Evolutionary conservation across 2,113 vertebrate species (phyloP).

Genomic region (Thymallus thymallus): DNA sequence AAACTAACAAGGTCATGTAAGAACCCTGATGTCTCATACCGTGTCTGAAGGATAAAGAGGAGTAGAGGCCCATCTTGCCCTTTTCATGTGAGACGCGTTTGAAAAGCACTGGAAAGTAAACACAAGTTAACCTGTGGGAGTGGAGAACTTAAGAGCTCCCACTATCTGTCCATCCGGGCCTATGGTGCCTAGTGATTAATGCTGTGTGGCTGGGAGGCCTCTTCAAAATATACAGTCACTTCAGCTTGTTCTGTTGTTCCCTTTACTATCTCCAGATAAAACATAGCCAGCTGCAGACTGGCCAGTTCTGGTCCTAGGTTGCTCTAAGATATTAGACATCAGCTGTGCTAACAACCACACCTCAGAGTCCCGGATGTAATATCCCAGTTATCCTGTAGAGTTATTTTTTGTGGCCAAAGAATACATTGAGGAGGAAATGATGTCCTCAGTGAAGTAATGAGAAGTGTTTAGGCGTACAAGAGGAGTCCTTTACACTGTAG

Average conservation of each 20-base stretch:
- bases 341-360: conserved; percentile 11
- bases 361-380: neutral
- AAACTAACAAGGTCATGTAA: neutral
- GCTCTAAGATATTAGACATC: conserved; percentile 9
- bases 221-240: conserved; percentile 6
- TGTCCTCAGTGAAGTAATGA: neutral
- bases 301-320: neutral
- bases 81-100: neutral
- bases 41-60: neutral
- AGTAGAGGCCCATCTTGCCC: neutral
- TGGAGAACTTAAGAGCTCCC: neutral
- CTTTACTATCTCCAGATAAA: neutral
- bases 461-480: neutral
- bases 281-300: conserved; percentile 7
- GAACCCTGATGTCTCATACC: neutral
- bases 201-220: conserved; percentile 2
- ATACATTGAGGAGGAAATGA: neutral
- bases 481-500: neutral
- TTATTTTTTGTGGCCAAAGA: neutral
- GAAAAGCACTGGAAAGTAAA: neutral
- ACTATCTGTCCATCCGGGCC: neutral
- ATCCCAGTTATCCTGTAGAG: conserved; percentile 1
- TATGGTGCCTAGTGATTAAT: neutral
- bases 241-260: neutral
- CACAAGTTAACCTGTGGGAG: conserved; percentile 9